Evolutionary conservation across 2,797 vertebrate genomes (phyloP), one percentile per base, ranked within the genome.

Genomic region (Sitta carolinensis): DNA sequence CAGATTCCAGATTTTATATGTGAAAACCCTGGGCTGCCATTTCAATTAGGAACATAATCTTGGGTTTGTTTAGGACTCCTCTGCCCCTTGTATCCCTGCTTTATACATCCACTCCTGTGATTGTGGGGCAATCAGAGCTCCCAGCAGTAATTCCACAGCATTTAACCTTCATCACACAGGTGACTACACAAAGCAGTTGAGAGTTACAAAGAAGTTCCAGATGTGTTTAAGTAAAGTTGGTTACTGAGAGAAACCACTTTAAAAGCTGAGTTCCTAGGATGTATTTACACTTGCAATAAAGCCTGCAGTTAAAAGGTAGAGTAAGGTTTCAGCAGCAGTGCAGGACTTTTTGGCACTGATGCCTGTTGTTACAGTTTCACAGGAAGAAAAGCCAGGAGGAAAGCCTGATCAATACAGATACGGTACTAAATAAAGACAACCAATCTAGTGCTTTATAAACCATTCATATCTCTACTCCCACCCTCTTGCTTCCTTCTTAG

Each of bases 121-220:
- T 2, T 61, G 77, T 30, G 70, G 47, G 74, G 90, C 86, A 93
- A 64, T 82, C 89, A 34, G 88, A 84, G 73, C 70, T 45, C 59
- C 76, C 25, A 75, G 63, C 77, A 81, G 81, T 86, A 90, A 95
- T 95, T 91, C 69, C 67, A 38, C 83, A 80, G 94, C 63, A 47
- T 96, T 96, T 96, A 93, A 88, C 85, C 93, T 91, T 87, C 89
- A 64, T 80, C 67, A 38, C 19, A 64, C 83, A 91, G 85, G 91
- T 95, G 80, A 88, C 91, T 80, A 68, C 74, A 79, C 83, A 78
- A 74, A 92, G 64, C 13, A 66, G 84, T 85, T 70, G 29, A 2
- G 67, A 90, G 67, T 77, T 95, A 83, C 25, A 95, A 95, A 95
- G 93, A 90, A 90, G 64, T 95, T 96, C 94, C 92, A 96, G 88